A percentile compares a stretch with the other conserved stretches of the same genome.
Evolutionary conservation across 1,140 invertebrate genomes (phyloP).

Genomic region (Littorina saxatilis): DNA sequence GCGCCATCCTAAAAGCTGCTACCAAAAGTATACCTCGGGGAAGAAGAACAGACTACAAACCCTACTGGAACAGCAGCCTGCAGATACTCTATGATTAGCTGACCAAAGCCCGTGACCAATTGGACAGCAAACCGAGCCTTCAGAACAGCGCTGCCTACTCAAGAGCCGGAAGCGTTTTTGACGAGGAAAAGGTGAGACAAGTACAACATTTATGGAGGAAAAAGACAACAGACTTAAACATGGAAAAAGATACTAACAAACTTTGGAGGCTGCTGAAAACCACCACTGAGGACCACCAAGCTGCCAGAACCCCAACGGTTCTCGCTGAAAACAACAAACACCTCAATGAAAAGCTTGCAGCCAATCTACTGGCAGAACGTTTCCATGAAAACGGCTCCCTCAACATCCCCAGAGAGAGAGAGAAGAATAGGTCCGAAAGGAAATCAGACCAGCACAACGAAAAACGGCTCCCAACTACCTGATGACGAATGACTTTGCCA

Average conservation of each 20-base stretch:
- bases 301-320: not conserved
- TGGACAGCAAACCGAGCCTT: too few species aligned
- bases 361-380: not conserved
- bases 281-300: too few species aligned
- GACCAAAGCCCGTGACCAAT: too few species aligned
- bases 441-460: not conserved
- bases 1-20: not conserved
- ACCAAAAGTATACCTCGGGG: not conserved
- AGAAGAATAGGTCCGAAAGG: too few species aligned
- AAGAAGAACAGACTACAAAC: not conserved
- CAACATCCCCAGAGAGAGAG: not conserved
- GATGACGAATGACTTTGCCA: constrained; percentile 6
- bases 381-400: not conserved
- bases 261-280: too few species aligned
- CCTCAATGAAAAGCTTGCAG: not conserved
- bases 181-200: too few species aligned
- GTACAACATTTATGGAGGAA: too few species aligned
- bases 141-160: too few species aligned
- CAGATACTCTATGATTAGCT: too few species aligned
- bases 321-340: not conserved
- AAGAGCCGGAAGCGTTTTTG: too few species aligned
- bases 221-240: too few species aligned
- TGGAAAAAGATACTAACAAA: too few species aligned
- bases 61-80: not conserved
- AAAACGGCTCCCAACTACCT: not conserved